These are phyloP conservation scores for Tragelaphus scriptus DNA, from an alignment of 2,113 vertebrate species.

Conservation along the genomic window DNA sequence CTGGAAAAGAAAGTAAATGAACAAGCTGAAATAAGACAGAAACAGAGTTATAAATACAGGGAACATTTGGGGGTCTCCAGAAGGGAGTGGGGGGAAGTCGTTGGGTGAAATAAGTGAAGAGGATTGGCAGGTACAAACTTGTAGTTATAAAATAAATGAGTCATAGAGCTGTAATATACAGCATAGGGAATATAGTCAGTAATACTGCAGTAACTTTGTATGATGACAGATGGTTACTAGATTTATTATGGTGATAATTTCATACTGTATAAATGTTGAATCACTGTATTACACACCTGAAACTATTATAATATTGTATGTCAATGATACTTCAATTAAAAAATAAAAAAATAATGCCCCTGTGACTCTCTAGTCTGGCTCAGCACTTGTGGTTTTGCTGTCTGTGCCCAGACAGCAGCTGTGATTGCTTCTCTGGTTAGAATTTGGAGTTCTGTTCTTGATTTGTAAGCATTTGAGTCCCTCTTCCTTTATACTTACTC, in stretches of 20 bases:
- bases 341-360: background rate
- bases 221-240: background rate
- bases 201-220: background rate
- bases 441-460: background rate
- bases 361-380: background rate
- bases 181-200: background rate
- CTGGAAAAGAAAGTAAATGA: background rate
- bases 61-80: background rate
- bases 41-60: background rate
- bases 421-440: background rate
- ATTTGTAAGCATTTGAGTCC: background rate
- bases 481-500: background rate
- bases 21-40: background rate
- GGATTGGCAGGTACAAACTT: background rate
- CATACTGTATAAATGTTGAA: background rate
- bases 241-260: background rate
- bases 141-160: background rate
- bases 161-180: background rate
- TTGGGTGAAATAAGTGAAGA: background rate
- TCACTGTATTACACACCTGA: background rate
- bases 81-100: background rate
- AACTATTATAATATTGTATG: background rate
- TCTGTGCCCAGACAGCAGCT: background rate
- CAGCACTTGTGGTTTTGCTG: background rate
- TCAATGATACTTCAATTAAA: background rate